Evolutionary conservation across 2,797 vertebrate species (phyloP), one percentile per base, ranked within the genome.

Genomic region (Clarias platycephalus): DNA sequence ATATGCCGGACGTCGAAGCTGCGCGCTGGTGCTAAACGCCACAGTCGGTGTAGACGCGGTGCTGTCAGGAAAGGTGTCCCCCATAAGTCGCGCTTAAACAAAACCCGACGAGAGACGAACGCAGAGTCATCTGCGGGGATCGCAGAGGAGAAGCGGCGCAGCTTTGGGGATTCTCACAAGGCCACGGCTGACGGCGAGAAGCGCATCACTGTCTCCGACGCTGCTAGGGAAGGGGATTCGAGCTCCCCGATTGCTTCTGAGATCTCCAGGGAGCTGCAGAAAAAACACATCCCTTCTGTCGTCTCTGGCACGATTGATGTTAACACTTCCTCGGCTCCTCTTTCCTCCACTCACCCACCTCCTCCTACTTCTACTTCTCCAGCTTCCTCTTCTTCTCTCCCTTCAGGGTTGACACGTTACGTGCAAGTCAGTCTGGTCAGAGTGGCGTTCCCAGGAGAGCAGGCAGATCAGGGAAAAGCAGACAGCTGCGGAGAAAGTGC

Each of bases 401-500:
- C 89, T 86, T 89, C 91, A 82, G 88, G 88, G 44, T 89, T 94
- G 85, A 95, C 92, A 87, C 93, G 93, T 91, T 95, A 94, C 81
- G 89, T 95, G 40, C 94, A 89, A 20, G 94, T 96, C 71, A 91
- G 85, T 83, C 90, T 96, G 49, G 94, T 91, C 8, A 91, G 95
- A 88, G 83, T 95, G 75, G 84, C 92, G 3, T 22, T 93, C 81
- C 88, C 88, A 49, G 89, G 80, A 40, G 82, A 84, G 80, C 18
- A 82, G 55, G 70, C 60, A 24, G 40, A 74, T 70, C 85, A 89
- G 74, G 88, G 60, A 13, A 74, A 64, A 70, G 85, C 82, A 87
- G 83, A 13, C 10, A 67, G 83, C 10, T 67, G 83, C 13, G 53
- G 26, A 66, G 37, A 31, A 34, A 79, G 64, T 7, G 58, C 75